A percentile compares a stretch with the other conserved stretches of the same genome.
phyloP scores from a whole-genome alignment of 2,888 invertebrate species.

The Ochlodes sylvanus region DNA sequence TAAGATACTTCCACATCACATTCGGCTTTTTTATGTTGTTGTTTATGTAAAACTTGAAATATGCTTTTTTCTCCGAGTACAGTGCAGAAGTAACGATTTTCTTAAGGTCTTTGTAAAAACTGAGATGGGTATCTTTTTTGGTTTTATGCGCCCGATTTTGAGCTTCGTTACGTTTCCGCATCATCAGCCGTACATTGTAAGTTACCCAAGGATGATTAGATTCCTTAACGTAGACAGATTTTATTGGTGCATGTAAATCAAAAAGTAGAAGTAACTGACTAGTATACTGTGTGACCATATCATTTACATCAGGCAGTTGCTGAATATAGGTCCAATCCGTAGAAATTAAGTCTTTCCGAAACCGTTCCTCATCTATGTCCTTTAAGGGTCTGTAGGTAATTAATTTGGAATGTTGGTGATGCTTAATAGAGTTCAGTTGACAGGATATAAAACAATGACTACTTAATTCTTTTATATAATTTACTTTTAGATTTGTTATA shows the following conservation, averaged over 20 bases:
- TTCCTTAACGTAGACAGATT: background rate
- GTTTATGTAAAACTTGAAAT: conserved; percentile 31
- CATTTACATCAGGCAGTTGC: background rate
- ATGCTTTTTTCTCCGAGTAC: conserved; percentile 1
- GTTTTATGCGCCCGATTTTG: conserved; percentile 10
- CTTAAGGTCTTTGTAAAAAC: conserved; percentile 34
- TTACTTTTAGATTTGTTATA: background rate
- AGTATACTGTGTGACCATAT: background rate
- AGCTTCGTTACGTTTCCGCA: conserved; percentile 28
- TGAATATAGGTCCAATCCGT: background rate
- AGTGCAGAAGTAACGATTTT: background rate
- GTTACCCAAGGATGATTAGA: background rate
- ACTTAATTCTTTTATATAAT: background rate
- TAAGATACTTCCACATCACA: conserved; percentile 36
- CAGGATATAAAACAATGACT: background rate
- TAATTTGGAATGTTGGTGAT: background rate
- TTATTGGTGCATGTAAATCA: conserved; percentile 3
- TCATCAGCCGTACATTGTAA: conserved; percentile 32
- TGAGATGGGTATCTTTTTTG: conserved; percentile 20
- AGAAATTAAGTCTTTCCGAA: background rate
- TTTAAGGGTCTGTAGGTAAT: conserved; percentile 11
- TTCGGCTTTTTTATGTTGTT: conserved; percentile 20
- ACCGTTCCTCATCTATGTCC: background rate
- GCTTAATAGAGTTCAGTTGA: background rate
- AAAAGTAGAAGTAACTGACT: background rate